phyloP scores from a whole-genome alignment of 2,797 vertebrate species.

The Heterohyrax brucei region DNA sequence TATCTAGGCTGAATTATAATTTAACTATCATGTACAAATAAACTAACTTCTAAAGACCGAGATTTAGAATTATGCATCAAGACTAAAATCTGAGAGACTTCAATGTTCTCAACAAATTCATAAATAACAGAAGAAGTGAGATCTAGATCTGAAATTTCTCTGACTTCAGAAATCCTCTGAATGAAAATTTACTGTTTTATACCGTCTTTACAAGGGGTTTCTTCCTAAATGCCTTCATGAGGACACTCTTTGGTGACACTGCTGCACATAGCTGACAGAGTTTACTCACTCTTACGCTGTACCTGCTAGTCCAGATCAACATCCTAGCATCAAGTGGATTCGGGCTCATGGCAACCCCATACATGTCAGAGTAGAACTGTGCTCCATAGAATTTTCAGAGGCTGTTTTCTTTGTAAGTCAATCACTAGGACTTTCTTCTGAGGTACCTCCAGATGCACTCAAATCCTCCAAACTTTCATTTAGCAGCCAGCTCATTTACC shows the following conservation, averaged over 20 bases:
- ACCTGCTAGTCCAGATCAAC: too few species aligned
- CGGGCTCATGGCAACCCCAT: not conserved
- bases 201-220: not conserved
- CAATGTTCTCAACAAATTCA: not conserved
- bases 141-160: not conserved
- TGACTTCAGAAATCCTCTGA: not conserved
- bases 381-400: not conserved
- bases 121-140: not conserved
- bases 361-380: not conserved
- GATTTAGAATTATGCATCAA: not conserved
- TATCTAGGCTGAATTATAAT: not conserved
- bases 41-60: not conserved
- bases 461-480: not conserved
- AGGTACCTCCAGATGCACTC: not conserved
- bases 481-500: not conserved
- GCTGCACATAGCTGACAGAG: not conserved
- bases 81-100: not conserved
- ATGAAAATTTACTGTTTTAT: not conserved
- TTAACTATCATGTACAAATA: not conserved
- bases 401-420: not conserved
- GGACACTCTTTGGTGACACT: not conserved
- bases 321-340: not conserved
- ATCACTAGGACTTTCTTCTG: not conserved
- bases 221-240: not conserved
- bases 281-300: rapidly evolving